phyloP scores from a whole-genome alignment of 2,888 invertebrate genomes.

The Drosophila mimica region DNA sequence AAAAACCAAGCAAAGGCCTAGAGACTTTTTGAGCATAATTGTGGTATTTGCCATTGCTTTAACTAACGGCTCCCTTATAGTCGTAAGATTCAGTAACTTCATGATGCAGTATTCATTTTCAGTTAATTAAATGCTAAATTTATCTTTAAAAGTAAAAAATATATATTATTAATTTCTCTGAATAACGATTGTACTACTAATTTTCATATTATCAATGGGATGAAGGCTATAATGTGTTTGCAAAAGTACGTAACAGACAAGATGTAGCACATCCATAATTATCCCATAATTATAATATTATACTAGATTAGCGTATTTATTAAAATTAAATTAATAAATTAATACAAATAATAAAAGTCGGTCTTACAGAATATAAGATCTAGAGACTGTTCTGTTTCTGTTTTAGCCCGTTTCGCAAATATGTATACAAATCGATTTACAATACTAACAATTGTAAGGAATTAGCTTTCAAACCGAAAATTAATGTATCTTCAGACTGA shows the following conservation, averaged over 20 bases:
- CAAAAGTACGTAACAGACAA: not conserved
- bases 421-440: too few relatives aligned
- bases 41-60: not conserved
- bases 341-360: too few relatives aligned
- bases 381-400: too few relatives aligned
- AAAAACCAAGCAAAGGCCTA: not conserved
- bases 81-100: not conserved
- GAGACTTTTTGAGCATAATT: conserved; percentile 1
- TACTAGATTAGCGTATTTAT: too few relatives aligned
- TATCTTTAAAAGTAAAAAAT: not conserved
- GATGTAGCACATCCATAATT: too few relatives aligned
- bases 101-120: not conserved
- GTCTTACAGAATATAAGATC: too few relatives aligned
- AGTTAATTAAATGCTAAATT: not conserved
- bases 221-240: not conserved
- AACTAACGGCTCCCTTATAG: not conserved
- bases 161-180: not conserved
- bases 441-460: too few relatives aligned
- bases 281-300: too few relatives aligned
- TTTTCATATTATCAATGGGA: not conserved
- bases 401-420: too few relatives aligned
- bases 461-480: not conserved
- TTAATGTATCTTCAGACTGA: too few relatives aligned
- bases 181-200: not conserved
- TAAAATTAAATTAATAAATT: too few relatives aligned